Evolutionary conservation across 2,113 vertebrate species (phyloP), one percentile per base, ranked within the genome.

Genomic region (Platycercus adscitus): DNA sequence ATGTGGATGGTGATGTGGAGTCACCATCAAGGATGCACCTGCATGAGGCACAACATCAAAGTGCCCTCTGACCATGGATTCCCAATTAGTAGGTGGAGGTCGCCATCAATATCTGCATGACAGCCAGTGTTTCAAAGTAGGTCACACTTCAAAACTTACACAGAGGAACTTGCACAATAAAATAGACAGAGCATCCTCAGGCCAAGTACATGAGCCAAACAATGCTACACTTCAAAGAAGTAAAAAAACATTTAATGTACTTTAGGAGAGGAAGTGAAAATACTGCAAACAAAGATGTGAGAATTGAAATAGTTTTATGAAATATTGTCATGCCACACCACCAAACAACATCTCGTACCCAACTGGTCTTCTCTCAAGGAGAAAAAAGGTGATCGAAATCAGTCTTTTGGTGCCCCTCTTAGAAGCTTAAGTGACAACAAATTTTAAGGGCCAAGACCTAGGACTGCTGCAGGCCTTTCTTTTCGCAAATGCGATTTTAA

Each of bases 71-170:
- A 29, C 33, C 24, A 17, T 3, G 12, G 44, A 11, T 6, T 16
- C 61, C 56, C 4, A 0, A 0, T 37, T 37, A 0, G 0, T 6
- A 46, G 24, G 53, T 35, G 25, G 19, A 76, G 23, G 28, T 64
- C 6, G 19, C 58, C 33, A 19, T 26, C 26, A 56, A 28, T 7
- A 12, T 3, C 13, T 24, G 31, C 8, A 1, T 8, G 39, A 65
- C 26, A 69, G 29, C 17, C 14, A 6, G 39, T 2, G 1, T 6
- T 1, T 70, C 63, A 23, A 46, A 60, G 39, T 0, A 0, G 33
- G 44, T 56, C 31, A n/a, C 19, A n/a, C 56, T 58, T 35, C 21
- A n/a, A 35, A 58, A 58, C 33, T 58, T 58, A 35, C 12, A 11
- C 33, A 29, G 25, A 7, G 5, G 12, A 18, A 23, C 46, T 6